Base-by-base conservation (phyloP, 1,140 invertebrate species). In the Eupristina koningsbergeri region DNA sequence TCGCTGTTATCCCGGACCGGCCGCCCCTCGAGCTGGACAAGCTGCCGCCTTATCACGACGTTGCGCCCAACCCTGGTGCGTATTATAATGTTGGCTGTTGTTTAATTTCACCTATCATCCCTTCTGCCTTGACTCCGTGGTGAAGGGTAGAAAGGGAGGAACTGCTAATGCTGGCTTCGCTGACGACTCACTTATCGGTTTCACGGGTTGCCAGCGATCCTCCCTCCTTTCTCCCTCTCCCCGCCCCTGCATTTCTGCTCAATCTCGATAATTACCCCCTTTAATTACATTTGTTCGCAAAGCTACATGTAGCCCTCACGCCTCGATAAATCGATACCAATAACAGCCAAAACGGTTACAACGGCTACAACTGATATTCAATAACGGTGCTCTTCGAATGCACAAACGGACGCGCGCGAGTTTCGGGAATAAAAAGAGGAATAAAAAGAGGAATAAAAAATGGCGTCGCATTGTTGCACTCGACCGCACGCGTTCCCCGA, bases 41-140 rank as follows among this genome's bases (percentile, higher is more conserved):
- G 88, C 88, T 93, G 84, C 92, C 92, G 45, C 91, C 92, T 86
- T 93, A 93, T 90, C 92, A 93, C 86, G 92, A 93, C 86, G 91
- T 92, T 45, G 90, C 91, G 78, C 91, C 91, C 75, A 92, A 88
- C 83, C 91, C 91, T 64, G 91, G 92, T 93, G 85, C 88, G 89
- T 90, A 86, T 87, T 71, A 41, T 11, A 71, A 36, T 22, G 67
- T n/a, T n/a, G n/a, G n/a, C n/a, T n/a, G n/a, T n/a, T n/a, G n/a
- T n/a, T n/a, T n/a, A 11, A 41, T 71, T 71, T 71, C 39, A 67
- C 64, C 36, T 36, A 36, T 67, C 64, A 31, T 19, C 34, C 9
- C 3, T 26, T 26, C 53, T 6, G 29, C 63, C 64, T 34, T 5
- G 64, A 6, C 34, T 0, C 13, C 11, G 29, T 1, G 13, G 5